phyloP scores from a whole-genome alignment of 1,140 invertebrate genomes.

The Pectinophora gossypiella region DNA sequence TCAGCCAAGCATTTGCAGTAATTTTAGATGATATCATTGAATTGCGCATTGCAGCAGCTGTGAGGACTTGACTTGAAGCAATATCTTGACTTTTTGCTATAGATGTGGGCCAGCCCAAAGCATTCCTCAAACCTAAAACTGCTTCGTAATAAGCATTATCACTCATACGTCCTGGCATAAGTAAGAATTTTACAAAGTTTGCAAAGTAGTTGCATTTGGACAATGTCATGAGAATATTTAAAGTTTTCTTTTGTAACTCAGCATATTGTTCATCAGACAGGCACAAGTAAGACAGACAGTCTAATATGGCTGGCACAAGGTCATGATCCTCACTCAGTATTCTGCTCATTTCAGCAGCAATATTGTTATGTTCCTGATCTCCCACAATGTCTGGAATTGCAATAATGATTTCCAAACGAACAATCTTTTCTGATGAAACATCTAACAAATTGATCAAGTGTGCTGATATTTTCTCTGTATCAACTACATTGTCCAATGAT shows the following conservation, averaged over 20 bases:
- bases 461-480: constrained; percentile 46
- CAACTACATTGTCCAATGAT: constrained; percentile 44
- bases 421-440: constrained; percentile 52
- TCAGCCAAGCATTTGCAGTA: constrained; percentile 60
- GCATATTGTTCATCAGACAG: constrained; percentile 59
- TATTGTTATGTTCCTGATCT: constrained; percentile 58
- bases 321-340: constrained; percentile 59
- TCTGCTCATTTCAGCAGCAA: constrained; percentile 59
- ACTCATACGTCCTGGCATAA: constrained; percentile 39
- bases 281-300: constrained; percentile 64
- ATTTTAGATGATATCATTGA: constrained; percentile 62
- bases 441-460: constrained; percentile 61
- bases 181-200: constrained; percentile 65
- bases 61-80: constrained; percentile 64
- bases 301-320: constrained; percentile 61
- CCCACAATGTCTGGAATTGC: constrained; percentile 68
- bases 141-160: constrained; percentile 45
- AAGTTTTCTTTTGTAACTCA: constrained; percentile 55
- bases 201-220: constrained; percentile 57
- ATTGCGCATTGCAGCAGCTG: constrained; percentile 57
- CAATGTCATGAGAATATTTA: constrained; percentile 47
- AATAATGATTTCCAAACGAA: constrained; percentile 64
- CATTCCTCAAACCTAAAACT: constrained; percentile 51
- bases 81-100: constrained; percentile 41
- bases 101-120: constrained; percentile 52